Conservation (phyloP, 2,113 vertebrate genomes). For the Tupaia tana region DNA sequence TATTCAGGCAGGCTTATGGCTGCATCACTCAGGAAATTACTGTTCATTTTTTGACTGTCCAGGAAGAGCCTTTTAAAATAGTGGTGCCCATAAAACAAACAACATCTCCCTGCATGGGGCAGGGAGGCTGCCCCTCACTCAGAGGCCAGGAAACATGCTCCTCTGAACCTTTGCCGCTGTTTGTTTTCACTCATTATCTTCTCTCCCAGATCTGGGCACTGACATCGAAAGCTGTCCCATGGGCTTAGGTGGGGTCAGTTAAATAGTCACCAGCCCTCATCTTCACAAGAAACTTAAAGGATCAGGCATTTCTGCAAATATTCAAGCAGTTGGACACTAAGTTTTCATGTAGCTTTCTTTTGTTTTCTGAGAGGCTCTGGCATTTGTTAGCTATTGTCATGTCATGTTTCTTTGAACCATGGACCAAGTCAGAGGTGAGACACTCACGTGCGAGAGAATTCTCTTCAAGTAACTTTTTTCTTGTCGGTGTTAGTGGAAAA, state of each 20-base stretch:
- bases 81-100: conserved; percentile 57
- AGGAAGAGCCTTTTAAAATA: conserved; percentile 77
- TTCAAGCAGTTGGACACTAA: neutral
- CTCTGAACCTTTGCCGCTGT: neutral
- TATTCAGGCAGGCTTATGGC: conserved; percentile 56
- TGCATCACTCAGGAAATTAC: conserved; percentile 76
- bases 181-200: conserved; percentile 67
- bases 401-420: neutral
- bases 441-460: neutral
- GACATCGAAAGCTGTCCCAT: neutral
- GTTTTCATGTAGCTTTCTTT: neutral
- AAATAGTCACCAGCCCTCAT: neutral
- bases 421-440: neutral
- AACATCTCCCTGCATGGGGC: neutral
- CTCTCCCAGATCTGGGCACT: conserved; percentile 43
- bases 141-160: conserved; percentile 56
- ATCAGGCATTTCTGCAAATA: neutral
- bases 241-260: neutral
- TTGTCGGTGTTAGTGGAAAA: neutral
- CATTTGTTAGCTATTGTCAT: neutral
- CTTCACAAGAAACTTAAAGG: neutral
- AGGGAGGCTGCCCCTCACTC: conserved; percentile 10
- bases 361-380: neutral
- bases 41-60: conserved; percentile 73
- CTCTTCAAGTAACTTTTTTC: neutral